Base-by-base conservation (phyloP, 1,140 invertebrate species). In the Sipha flava region DNA sequence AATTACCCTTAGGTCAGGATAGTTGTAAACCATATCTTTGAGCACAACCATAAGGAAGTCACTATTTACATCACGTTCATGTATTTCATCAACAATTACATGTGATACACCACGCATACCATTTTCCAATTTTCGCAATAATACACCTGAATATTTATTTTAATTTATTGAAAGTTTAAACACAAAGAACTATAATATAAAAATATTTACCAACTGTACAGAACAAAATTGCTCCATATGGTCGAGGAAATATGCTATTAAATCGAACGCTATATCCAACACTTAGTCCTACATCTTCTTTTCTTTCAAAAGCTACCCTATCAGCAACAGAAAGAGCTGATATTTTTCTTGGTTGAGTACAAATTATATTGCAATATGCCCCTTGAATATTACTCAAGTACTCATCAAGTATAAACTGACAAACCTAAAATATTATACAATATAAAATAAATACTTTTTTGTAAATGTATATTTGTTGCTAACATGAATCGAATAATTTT, bases 31-130 rank as follows among this genome's bases (percentile, higher is more conserved):
- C 91, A 98, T 96, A 84, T 99, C 95, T 31, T 95, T 88, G 0
- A 99, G 86, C 0, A 98, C 90, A 57, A 98, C 95, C 86, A 99
- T 89, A 7, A 98, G 90, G 84, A 99, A 99, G 85, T 99, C 98
- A 37, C 94, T 95, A 85, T 98, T 98, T 0, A 97, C 94, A 85
- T 99, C 97, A 52, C 97, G 87, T 85, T 99, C 97, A 84, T 99
- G 97, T 81, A 99, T 96, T 88, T 99, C 98, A 87, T 99, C 98
- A 34, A 98, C 92, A 59, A 96, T 93, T 0, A 96, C 93, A 83
- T 97, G 95, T 7, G 93, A 95, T 12, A 97, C 92, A 1, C 95
- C 95, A 77, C 94, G 86, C 2, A 97, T 85, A 2, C 95, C 94
- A 9, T 89, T 90, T 86, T 96, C 94, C 5, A 99, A 86, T 85